Evolutionary conservation across 1,140 invertebrate genomes (phyloP), one percentile per base, ranked within the genome.

Genomic region (Drosophila virilis): DNA sequence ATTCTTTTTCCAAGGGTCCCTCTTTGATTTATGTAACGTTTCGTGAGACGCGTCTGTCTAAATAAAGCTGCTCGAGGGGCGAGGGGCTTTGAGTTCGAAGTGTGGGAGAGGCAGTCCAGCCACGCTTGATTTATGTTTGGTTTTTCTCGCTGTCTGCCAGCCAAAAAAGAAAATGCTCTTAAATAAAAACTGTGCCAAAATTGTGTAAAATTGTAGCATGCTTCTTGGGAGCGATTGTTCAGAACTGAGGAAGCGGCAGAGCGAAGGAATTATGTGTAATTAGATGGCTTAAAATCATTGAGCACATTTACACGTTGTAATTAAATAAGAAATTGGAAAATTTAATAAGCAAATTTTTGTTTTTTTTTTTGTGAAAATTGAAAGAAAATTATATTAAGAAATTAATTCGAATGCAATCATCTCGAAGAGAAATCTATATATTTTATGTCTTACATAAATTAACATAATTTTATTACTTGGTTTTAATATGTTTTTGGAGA

Each of bases 11-110:
- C 52, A 48, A 66, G 52, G 61, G 61, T 55, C 51, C 35, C 52
- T 67, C 70, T 45, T 66, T 73, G 69, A 72, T 72, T 72, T 72
- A 72, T 72, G 70, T 73, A 52, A 45, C 70, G 58, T 59, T 67
- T 67, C 55, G 55, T 38, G 70, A 67, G 37, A 54, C 48, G 66
- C 57, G 55, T 72, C 69, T 72, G 61, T 72, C 61, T 51, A 72
- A 58, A 72, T 40, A 72, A 69, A 71, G 51, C 68, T 48, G 15
- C 37, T 1, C 15, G 13, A n/a, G n/a, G 0, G 6, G 46, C 5
- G 22, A 32, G 22, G 33, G 57, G 12, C 10, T 9, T 3, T 28
- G 45, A 2, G 45, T 13, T 2, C 15, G 52, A 46, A 15, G 10
- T n/a, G 43, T 2, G 15, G 8, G 6, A 9, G 35, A 57, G 51